Percentiles rank a stretch among this genome's conserved stretches.
Conservation (phyloP, 2,797 vertebrate species). For the Tapirus indicus region DNA sequence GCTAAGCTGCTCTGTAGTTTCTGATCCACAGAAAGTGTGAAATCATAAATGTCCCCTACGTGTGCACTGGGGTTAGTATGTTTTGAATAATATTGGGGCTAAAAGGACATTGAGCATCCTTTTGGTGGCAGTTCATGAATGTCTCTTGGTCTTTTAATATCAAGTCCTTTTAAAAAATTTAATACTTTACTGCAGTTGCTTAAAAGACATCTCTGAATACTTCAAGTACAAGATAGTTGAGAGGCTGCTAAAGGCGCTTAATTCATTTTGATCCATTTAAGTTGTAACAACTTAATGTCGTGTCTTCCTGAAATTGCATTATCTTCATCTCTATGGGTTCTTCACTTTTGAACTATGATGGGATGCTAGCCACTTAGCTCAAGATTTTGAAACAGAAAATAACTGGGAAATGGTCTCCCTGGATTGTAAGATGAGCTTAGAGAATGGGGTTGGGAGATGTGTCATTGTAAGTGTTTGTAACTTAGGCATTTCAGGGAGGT, state of each 20-base stretch:
- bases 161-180: background rate
- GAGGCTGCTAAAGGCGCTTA: conserved; percentile 36
- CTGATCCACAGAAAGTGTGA: background rate
- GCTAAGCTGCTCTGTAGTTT: background rate
- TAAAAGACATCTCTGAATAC: conserved; percentile 45
- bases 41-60: no score
- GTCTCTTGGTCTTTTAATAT: background rate
- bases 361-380: background rate
- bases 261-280: conserved; percentile 35
- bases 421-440: background rate
- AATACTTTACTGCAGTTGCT: background rate
- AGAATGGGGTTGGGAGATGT: background rate
- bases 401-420: background rate
- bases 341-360: background rate
- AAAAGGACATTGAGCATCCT: background rate
- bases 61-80: rapidly evolving
- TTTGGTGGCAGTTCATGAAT: background rate
- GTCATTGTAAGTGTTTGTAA: rapidly evolving
- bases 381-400: background rate
- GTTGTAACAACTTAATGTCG: conserved; percentile 40
- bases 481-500: background rate
- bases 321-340: background rate
- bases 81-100: background rate
- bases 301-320: background rate
- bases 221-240: background rate